Evolutionary conservation across 1,140 invertebrate species (phyloP).

Genomic region (Pantala flavescens): DNA sequence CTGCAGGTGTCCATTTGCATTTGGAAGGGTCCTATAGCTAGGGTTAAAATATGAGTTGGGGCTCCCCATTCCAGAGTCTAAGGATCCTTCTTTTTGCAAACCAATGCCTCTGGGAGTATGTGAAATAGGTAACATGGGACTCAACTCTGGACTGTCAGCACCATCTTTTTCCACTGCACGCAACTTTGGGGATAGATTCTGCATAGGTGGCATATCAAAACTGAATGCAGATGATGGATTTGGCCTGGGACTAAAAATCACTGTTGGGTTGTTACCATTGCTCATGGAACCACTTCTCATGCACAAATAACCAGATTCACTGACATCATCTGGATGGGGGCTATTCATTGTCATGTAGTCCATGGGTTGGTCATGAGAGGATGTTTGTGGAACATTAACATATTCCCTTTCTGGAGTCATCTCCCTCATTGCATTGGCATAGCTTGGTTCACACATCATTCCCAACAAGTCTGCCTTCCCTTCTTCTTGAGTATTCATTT

Average conservation of each 20-base stretch:
- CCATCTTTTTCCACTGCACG: not conserved
- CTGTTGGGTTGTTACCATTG: not conserved
- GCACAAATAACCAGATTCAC: constrained; percentile 8
- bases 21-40: not conserved
- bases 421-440: constrained; percentile 7
- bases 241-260: not conserved
- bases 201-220: not conserved
- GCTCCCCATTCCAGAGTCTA: not conserved
- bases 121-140: not conserved
- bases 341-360: constrained; percentile 5
- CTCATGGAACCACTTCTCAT: not conserved
- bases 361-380: not conserved
- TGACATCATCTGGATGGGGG: not conserved
- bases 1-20: not conserved
- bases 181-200: not conserved
- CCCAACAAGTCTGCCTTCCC: not conserved
- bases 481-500: not conserved
- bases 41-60: not conserved
- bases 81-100: not conserved
- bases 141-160: not conserved
- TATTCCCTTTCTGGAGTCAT: not conserved
- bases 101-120: too few relatives aligned
- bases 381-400: not conserved
- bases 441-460: constrained; percentile 12
- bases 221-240: not conserved